Base-by-base conservation (phyloP, 2,888 invertebrate genomes). In the Gymnocheta viridis region DNA sequence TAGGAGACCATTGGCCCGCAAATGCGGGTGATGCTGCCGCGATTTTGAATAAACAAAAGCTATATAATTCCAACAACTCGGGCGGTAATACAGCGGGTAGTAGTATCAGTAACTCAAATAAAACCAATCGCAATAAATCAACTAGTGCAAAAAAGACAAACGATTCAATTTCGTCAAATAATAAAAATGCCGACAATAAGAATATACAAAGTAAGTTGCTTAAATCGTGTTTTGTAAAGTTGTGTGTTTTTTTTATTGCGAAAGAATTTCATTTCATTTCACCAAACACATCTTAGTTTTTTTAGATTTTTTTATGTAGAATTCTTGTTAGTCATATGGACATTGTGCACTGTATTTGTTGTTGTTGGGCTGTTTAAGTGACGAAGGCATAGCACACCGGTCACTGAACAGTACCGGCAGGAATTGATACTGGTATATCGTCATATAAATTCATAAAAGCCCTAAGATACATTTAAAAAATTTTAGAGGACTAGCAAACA, bases 121-220 rank as follows among this genome's bases (percentile, higher is more conserved):
- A 87, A 85, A 86, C 76, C 51, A 93, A 93, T 84, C 92, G 94
- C 86, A 92, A 93, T 86, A 95, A 94, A 89, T 95, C 94, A 88
- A 91, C 93, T 5, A 79, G 51, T 44, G 14, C 19, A 12, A 83
- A 79, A 47, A 82, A 73, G 27, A 44, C 78, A 29, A 82, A 78
- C 38, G 78, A 82, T 64, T 51, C 54, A 3, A 10, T 12, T 47
- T 38, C 29, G 5, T 19, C 22, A 44, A 78, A 24, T 51, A 67
- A 51, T 22, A 79, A 79, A 10, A 70, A 49, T 58, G 12, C n/a
- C 4, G 80, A 80, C 9, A 81, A 27, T 32, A 81, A 54, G 60
- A 72, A 77, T 32, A 10, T 77, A 14, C 80, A 77, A 69, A 85
- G 85, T 82, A 85, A 82, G 85, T 82, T 22, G 6, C 14, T 47